phyloP scores from a whole-genome alignment of 1,140 invertebrate species.

The Arion vulgaris region DNA sequence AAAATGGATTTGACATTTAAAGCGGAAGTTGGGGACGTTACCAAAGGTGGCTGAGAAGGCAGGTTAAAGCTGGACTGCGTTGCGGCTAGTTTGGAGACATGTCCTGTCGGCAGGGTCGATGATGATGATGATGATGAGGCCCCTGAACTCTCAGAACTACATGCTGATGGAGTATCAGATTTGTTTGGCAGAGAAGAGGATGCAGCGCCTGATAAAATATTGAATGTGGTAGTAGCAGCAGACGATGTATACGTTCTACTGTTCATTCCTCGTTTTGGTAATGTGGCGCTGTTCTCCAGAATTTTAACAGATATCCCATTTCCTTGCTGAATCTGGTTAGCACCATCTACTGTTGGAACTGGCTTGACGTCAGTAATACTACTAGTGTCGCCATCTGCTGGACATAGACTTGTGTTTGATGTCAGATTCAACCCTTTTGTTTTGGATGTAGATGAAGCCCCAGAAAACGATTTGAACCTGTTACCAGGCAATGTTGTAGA shows the following conservation, averaged over 20 bases:
- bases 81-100: not conserved
- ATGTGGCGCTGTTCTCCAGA: not conserved
- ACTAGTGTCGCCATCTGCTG: not conserved
- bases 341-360: not conserved
- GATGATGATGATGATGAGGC: not conserved
- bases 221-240: not conserved
- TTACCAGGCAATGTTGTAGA: not conserved
- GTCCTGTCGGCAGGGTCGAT: too few relatives aligned
- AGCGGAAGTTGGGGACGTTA: not conserved
- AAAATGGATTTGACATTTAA: too few relatives aligned
- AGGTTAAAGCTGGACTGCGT: too few relatives aligned
- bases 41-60: not conserved
- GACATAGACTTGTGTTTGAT: not conserved
- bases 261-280: not conserved
- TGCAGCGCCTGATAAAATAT: not conserved
- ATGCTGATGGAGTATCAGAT: not conserved
- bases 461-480: not conserved
- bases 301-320: constrained; percentile 19
- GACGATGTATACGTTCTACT: not conserved
- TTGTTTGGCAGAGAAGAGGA: not conserved
- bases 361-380: not conserved
- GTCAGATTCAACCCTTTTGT: not conserved
- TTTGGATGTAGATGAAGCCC: not conserved
- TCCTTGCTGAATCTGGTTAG: not conserved
- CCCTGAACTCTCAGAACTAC: not conserved